Evolutionary conservation across 2,113 vertebrate genomes (phyloP), one percentile per base, ranked within the genome.

Genomic region (Rhea pennata): DNA sequence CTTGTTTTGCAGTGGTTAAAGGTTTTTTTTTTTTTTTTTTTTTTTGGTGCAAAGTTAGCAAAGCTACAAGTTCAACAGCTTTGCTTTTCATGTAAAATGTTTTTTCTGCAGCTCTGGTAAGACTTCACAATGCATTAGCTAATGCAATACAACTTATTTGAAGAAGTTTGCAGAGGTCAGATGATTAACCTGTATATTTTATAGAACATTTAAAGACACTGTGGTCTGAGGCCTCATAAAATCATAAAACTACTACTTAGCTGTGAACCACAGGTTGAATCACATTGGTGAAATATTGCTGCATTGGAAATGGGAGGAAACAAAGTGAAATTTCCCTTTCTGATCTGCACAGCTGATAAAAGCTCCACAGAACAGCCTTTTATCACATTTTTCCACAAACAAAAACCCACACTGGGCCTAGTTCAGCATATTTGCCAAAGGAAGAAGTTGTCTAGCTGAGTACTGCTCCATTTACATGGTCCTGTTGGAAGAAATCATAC

Each of bases 111-210:
- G 67, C 93, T 96, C 90, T 93, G 93, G 83, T 84, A 97, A 96
- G 96, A 88, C 85, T 96, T 93, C 27, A 19, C 62, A 96, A 58
- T 94, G 94, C 97, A 98, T 98, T 98, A 98, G 97, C 97, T 98
- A 98, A 98, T 98, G 98, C 95, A 98, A 95, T 50, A 59, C 83
- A 94, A 95, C 80, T 95, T 97, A 86, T 97, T 97, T 95, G 93
- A 97, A 97, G 96, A 97, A 92, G 78, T 97, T 97, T 91, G 76
- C 83, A 93, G 92, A 26, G 97, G 97, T 98, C 96, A 92, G 79
- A 93, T 91, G 67, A 89, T 98, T 98, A 98, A 97, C 90, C 97
- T 96, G 79, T 76, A 42, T 79, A 78, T 96, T 97, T 96, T 88
- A 92, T 44, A 97, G 93, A 96, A 94, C 89, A 84, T 95, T 96